Evolutionary conservation across 2,113 vertebrate species (phyloP).

Genomic region (Oophaga pumilio): DNA sequence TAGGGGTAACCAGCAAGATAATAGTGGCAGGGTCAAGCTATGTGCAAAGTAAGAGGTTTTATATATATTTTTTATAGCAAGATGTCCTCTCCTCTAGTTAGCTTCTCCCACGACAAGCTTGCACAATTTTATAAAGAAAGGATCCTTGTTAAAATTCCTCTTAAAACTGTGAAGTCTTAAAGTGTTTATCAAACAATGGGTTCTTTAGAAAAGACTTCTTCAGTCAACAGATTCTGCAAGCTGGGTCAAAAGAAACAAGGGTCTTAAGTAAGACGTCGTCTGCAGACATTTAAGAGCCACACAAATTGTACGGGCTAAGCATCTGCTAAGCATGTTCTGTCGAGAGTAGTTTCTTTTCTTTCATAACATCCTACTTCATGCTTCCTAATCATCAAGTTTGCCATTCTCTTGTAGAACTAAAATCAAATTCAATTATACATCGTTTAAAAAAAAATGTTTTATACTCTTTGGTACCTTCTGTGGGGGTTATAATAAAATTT

Average conservation of each 20-base stretch:
- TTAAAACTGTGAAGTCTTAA: constrained; percentile 62
- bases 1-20: background rate
- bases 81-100: background rate
- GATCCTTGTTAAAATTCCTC: constrained; percentile 64
- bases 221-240: constrained; percentile 58
- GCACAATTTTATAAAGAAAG: constrained; percentile 62
- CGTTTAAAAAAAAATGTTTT: constrained; percentile 33
- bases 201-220: constrained; percentile 64
- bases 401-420: constrained; percentile 24
- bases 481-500: constrained; percentile 3
- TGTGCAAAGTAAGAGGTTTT: background rate
- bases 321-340: constrained; percentile 46
- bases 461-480: background rate
- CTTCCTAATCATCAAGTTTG: constrained; percentile 36
- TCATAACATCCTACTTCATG: constrained; percentile 44
- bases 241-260: constrained; percentile 59
- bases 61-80: background rate
- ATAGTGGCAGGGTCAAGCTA: background rate
- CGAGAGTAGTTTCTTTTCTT: constrained; percentile 52
- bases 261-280: constrained; percentile 57
- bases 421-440: constrained; percentile 25
- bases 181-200: constrained; percentile 63
- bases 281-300: constrained; percentile 52
- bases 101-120: background rate
- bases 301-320: constrained; percentile 60